Evolutionary conservation across 2,113 vertebrate species (phyloP), one percentile per base, ranked within the genome.

Genomic region (Melanerpes aurifrons): DNA sequence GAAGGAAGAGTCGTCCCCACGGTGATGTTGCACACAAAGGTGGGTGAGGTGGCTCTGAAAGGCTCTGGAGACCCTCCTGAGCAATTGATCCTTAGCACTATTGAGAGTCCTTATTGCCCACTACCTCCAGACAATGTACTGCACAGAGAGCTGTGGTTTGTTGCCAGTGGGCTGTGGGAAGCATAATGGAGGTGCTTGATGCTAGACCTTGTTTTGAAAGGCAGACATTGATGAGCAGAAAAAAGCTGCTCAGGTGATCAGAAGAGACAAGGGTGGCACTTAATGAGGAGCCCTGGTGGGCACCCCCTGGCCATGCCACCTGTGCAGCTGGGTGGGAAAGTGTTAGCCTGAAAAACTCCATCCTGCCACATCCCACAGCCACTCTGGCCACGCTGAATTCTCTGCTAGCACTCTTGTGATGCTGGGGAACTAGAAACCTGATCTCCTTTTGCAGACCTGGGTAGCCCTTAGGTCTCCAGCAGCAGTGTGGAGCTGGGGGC

Each of bases 111-210:
- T 94, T 94, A 94, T 82, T 93, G 75, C 35, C 31, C 81, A 47
- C 91, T 87, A 62, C 59, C 72, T 87, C 3, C 15, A 83, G 92
- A 74, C 89, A 86, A 92, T 58, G 89, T 78, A 71, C 71, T 75
- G 82, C 20, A 74, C 73, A 81, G 94, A 91, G 89, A 82, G 61
- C 89, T 93, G 93, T 71, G 89, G 87, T 91, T 94, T 93, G 82
- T 68, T 77, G 68, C 80, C 89, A 89, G 84, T n/a, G 47, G 75
- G 47, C 61, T 80, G 64, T 9, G 10, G 45, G 74, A 87, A 87
- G 86, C 53, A 18, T 87, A 87, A 96, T 85, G 82, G 89, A 91
- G 78, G 57, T 57, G 61, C 62, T 81, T 90, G 89, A 68, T 71
- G 19, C 79, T 90, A 68, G 53, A 71, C 89, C 83, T 89, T 89